Conservation (phyloP, 2,797 vertebrate genomes). For the Neomorphus geoffroyi region DNA sequence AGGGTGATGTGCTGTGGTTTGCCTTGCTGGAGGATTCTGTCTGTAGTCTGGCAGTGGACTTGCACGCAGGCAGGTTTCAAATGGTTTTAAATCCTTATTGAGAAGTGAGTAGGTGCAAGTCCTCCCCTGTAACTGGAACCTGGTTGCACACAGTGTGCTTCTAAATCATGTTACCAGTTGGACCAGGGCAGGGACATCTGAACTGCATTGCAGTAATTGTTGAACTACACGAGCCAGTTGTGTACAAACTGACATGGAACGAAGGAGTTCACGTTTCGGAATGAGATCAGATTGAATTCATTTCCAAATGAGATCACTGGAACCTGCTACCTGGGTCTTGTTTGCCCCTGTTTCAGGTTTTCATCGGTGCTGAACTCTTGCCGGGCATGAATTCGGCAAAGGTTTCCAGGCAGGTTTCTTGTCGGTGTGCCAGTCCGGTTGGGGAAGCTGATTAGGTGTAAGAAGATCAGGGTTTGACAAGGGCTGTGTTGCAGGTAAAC, state of each 20-base stretch:
- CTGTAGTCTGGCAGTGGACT: not conserved
- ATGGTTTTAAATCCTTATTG: not conserved
- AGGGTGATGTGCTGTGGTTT: not conserved
- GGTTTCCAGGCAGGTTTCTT: not conserved
- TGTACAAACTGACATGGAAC: not conserved
- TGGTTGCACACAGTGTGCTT: not conserved
- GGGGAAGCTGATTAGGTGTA: not conserved
- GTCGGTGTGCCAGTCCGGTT: not conserved
- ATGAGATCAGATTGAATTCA: not conserved
- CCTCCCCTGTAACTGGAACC: not conserved
- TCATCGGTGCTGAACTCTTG: not conserved
- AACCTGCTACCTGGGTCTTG: not conserved
- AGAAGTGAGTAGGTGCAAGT: not conserved
- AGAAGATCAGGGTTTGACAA: not conserved
- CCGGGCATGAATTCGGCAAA: not conserved
- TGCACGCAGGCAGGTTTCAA: not conserved
- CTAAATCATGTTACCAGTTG: not conserved
- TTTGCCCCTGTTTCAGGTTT: not conserved
- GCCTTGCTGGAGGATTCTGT: not conserved
- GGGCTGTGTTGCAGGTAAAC: not conserved
- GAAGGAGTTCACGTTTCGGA: rapidly evolving
- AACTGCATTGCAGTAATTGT: rapidly evolving
- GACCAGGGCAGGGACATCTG: not conserved
- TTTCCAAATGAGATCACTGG: not conserved
- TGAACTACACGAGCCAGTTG: rapidly evolving